Conservation (phyloP, 2,113 vertebrate species). For the Halcyon senegalensis region DNA sequence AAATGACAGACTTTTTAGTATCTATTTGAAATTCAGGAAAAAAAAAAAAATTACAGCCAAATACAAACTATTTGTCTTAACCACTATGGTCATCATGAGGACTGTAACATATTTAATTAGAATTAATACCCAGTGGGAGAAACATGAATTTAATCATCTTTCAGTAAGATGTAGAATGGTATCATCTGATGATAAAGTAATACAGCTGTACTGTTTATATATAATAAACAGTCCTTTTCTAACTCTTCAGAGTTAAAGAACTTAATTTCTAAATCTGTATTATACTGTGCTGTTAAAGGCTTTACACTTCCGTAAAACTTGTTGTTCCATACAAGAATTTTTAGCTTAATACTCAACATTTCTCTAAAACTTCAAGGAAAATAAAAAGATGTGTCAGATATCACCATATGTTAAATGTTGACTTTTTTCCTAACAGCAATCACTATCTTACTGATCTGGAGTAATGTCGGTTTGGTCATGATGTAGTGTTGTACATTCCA, state of each 20-base stretch:
- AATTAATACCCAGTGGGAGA: background rate
- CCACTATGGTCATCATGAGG: background rate
- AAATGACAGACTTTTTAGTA: background rate
- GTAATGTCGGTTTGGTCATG: background rate
- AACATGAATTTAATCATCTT: background rate
- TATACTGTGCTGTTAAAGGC: background rate
- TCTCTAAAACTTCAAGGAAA: background rate
- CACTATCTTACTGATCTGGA: background rate
- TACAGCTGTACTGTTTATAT: background rate
- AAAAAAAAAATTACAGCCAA: background rate
- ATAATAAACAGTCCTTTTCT: background rate
- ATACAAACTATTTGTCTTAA: background rate
- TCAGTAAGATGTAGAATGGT: background rate
- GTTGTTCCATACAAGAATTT: background rate
- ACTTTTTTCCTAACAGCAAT: background rate
- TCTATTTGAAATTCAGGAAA: background rate
- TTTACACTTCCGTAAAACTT: background rate
- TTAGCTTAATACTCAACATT: background rate
- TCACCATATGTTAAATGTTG: background rate
- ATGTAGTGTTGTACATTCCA: background rate
- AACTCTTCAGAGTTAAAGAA: background rate
- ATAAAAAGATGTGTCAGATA: background rate
- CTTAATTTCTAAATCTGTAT: background rate
- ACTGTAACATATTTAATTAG: background rate
- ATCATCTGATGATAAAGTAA: background rate